Base-by-base conservation (phyloP, 2,888 invertebrate species). In the Nebria brevicollis region DNA sequence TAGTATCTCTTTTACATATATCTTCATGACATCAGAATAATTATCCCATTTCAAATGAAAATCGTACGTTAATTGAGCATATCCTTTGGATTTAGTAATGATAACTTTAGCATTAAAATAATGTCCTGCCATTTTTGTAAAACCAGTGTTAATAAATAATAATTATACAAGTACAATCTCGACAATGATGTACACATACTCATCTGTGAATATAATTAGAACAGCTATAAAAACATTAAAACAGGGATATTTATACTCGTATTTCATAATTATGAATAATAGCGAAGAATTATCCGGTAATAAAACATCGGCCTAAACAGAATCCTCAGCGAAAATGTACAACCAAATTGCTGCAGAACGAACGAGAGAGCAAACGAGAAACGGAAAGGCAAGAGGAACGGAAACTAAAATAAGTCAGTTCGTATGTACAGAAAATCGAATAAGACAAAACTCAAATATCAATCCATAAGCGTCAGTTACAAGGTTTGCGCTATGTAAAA, bases 161-260 rank as follows among this genome's bases (percentile, higher is more conserved):
- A 68, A 72, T 77, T 77, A 76, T 15, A 66, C 66, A n/a, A 13
- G 8, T 72, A 10, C 43, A 64, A 77, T 25, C 72, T n/a, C 66
- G 76, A 66, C 76, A 70, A 77, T 77, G 77, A 77, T 72, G 72
- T 72, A 72, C 72, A 72, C 72, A 77, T 64, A 70, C 13, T n/a
- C 76, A 66, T 76, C 34, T 76, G 76, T 64, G 66, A 66, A 76
- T 66, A 77, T 43, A 77, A 77, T 77, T 70, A 77, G 15, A 66
- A 11, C 42, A 77, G 77, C 68, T 70, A 77, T 77, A 70, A 77
- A 77, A 77, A 43, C 77, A 70, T 77, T 77, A 64, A 54, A 75
- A 75, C 75, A 75, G 7, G n/a, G 54, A 66, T 66, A 76, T 76
- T 76, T 76, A 66, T 76, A 13, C 65, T 34, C 43, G 76, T n/a